phyloP scores from a whole-genome alignment of 2,888 invertebrate species.

The Drosophila vallismaia region DNA sequence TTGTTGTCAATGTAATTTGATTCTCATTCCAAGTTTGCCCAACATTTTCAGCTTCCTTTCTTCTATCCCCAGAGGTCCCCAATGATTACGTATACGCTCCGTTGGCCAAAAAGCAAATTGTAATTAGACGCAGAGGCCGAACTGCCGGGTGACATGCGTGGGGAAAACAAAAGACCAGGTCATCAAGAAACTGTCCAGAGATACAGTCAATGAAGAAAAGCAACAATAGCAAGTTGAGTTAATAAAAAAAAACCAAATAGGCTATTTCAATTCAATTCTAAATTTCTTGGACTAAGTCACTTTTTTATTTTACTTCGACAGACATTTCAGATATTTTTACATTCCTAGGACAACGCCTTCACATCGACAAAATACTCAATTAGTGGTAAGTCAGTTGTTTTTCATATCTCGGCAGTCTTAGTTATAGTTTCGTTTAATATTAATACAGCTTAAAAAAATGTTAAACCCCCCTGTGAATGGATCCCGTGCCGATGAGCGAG shows the following conservation, averaged over 20 bases:
- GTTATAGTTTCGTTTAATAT: conserved; percentile 1
- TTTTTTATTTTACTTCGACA: not conserved
- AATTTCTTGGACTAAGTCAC: not conserved
- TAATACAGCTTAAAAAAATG: conserved; percentile 11
- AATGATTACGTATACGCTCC: conserved; percentile 68
- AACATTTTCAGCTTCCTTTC: conserved; percentile 8
- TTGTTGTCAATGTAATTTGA: conserved; percentile 68
- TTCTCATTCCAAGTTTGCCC: conserved; percentile 34
- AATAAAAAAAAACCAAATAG: not conserved
- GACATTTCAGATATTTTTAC: not conserved
- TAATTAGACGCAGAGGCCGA: conserved; percentile 68
- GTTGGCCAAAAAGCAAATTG: conserved; percentile 61
- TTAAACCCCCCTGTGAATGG: conserved; percentile 9
- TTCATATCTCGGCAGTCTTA: conserved; percentile 8
- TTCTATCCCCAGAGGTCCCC: conserved; percentile 3
- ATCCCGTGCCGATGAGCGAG: not conserved
- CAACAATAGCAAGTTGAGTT: not conserved
- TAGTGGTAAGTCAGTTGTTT: conserved; percentile 29
- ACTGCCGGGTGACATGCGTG: conserved; percentile 39
- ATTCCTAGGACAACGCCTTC: not conserved
- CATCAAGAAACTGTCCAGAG: conserved; percentile 1
- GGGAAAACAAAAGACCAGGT: conserved; percentile 23
- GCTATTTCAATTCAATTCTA: not conserved
- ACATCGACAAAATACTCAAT: conserved; percentile 11
- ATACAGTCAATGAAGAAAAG: not conserved